phyloP scores from a whole-genome alignment of 2,113 vertebrate species.

The Pelusios castaneus region DNA sequence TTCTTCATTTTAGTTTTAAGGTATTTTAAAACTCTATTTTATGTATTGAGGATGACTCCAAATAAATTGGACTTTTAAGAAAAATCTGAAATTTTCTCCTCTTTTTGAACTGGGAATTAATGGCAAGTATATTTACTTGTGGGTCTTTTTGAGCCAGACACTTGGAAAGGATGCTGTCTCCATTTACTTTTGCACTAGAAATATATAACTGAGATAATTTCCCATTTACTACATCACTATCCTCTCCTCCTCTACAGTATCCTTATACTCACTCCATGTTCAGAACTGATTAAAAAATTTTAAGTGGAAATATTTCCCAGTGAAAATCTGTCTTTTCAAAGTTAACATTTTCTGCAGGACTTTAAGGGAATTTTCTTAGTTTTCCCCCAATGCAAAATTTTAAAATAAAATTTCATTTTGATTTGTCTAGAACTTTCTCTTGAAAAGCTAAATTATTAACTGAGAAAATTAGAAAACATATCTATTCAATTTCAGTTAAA shows the following conservation, averaged over 20 bases:
- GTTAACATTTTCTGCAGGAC: neutral
- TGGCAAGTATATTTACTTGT: neutral
- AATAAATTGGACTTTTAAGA: no score
- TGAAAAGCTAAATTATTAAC: neutral
- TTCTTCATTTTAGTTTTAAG: neutral
- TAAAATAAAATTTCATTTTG: no score
- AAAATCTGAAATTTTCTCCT: no score
- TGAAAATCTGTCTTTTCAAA: neutral
- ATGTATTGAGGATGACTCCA: no score
- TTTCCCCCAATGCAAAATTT: no score
- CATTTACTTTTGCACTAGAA: neutral
- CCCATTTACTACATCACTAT: neutral
- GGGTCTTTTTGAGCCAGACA: neutral
- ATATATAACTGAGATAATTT: neutral
- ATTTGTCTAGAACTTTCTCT: no score
- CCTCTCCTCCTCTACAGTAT: neutral
- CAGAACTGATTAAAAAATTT: neutral
- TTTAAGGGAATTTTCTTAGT: no score
- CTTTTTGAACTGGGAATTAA: no score
- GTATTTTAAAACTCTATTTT: neutral
- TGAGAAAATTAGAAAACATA: accelerated
- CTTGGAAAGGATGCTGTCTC: neutral
- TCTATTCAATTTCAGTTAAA: neutral
- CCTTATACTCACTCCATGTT: no score
- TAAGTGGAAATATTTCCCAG: neutral